Conservation (phyloP, 2,113 vertebrate genomes). For the Scomber scombrus region DNA sequence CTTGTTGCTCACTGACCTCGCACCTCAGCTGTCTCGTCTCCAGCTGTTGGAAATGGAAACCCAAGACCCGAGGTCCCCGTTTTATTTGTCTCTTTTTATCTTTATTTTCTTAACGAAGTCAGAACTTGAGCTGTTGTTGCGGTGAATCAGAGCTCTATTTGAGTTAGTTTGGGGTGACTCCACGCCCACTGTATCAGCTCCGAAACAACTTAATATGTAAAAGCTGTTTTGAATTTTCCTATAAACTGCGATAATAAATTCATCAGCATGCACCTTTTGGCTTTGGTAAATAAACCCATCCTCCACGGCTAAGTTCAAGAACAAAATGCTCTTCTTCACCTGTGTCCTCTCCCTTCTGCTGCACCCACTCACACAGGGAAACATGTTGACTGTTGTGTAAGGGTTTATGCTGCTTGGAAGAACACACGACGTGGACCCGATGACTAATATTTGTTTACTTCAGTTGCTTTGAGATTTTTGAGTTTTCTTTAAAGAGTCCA, state of each 20-base stretch:
- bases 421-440: constrained; percentile 57
- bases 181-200: background rate
- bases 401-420: constrained; percentile 47
- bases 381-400: constrained; percentile 68
- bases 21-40: constrained; percentile 38
- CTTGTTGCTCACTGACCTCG: constrained; percentile 56
- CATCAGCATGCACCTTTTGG: constrained; percentile 25
- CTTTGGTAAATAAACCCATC: constrained; percentile 24
- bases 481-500: constrained; percentile 60
- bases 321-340: constrained; percentile 48
- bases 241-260: constrained; percentile 2
- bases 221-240: background rate
- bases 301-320: constrained; percentile 29
- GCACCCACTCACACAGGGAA: constrained; percentile 68
- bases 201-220: background rate
- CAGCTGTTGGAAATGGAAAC: constrained; percentile 38
- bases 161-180: background rate
- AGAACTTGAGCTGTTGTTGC: background rate
- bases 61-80: background rate
- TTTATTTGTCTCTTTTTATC: background rate
- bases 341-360: constrained; percentile 37
- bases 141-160: background rate
- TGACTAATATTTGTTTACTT: constrained; percentile 78
- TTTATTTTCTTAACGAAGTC: background rate
- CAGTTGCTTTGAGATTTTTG: constrained; percentile 58